Conservation (phyloP, 2,888 invertebrate species). For the Scrobipalpa costella region DNA sequence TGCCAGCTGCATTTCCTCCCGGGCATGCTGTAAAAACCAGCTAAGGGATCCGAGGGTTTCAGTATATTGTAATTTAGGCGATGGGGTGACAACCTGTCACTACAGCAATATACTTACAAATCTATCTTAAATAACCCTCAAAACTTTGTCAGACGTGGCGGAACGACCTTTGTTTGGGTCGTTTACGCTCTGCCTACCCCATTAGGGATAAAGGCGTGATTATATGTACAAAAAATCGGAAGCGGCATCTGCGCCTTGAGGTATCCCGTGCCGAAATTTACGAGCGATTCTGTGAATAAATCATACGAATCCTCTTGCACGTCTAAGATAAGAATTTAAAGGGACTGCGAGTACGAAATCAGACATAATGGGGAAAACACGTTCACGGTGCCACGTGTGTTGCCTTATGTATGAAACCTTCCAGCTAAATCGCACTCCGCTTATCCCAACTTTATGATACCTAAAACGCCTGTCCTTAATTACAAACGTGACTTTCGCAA, state of each 20-base stretch:
- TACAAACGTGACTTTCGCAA: constrained; percentile 38
- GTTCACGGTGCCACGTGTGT: constrained; percentile 23
- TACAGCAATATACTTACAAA: no score
- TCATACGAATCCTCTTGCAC: constrained; percentile 44
- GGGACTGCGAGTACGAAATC: constrained; percentile 24
- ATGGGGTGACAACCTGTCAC: no score
- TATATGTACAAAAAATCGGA: constrained; percentile 58
- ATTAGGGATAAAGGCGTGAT: no score
- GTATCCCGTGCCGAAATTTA: constrained; percentile 50
- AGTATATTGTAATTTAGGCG: no score
- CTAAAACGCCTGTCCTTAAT: constrained; percentile 33
- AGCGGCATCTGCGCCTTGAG: constrained; percentile 59
- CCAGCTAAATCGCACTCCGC: constrained; percentile 27
- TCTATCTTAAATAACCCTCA: no score
- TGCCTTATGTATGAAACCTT: constrained; percentile 29
- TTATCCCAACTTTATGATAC: constrained; percentile 27
- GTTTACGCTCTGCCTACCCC: no score
- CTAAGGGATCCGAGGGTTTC: no score
- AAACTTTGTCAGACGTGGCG: no score
- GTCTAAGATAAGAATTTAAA: constrained; percentile 29
- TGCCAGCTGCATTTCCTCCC: no score
- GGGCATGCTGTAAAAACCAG: no score
- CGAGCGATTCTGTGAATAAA: constrained; percentile 58
- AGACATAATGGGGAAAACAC: constrained; percentile 10
- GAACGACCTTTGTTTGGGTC: no score